Conservation (phyloP, 2,797 vertebrate species). For the Microctenopoma stevenorrisi region DNA sequence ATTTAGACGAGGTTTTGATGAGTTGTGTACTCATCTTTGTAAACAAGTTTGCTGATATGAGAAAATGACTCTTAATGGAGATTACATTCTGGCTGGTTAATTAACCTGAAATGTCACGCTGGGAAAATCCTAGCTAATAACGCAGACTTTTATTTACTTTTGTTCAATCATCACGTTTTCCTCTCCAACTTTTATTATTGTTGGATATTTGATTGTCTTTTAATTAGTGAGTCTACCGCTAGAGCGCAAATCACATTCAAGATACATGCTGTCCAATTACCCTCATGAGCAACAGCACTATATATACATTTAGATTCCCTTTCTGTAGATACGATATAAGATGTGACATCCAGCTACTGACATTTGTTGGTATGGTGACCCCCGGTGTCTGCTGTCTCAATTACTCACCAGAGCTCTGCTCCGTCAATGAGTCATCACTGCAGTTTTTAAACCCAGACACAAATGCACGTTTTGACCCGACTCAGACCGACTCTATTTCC, state of each 20-base stretch:
- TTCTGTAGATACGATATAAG: constrained; percentile 12
- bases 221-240: constrained; percentile 16
- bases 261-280: constrained; percentile 34
- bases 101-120: constrained; percentile 29
- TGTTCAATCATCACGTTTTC: constrained; percentile 8
- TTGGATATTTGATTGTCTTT: neutral
- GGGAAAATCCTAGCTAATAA: constrained; percentile 13
- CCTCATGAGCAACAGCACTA: constrained; percentile 12
- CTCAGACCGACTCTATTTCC: constrained; percentile 36
- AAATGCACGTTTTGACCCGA: constrained; percentile 61
- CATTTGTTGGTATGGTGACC: constrained; percentile 41
- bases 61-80: constrained; percentile 37
- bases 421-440: constrained; percentile 42
- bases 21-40: constrained; percentile 19
- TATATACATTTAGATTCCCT: constrained; percentile 20
- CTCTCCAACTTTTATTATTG: constrained; percentile 8
- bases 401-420: constrained; percentile 23
- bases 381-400: constrained; percentile 30
- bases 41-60: constrained; percentile 32
- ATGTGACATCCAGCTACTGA: constrained; percentile 20
- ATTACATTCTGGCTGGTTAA: constrained; percentile 21
- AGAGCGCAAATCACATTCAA: constrained; percentile 21
- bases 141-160: constrained; percentile 7
- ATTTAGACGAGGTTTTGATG: constrained; percentile 43
- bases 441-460: constrained; percentile 28